phyloP scores from a whole-genome alignment of 2,888 invertebrate species.

The Chloroclystis v-ata region DNA sequence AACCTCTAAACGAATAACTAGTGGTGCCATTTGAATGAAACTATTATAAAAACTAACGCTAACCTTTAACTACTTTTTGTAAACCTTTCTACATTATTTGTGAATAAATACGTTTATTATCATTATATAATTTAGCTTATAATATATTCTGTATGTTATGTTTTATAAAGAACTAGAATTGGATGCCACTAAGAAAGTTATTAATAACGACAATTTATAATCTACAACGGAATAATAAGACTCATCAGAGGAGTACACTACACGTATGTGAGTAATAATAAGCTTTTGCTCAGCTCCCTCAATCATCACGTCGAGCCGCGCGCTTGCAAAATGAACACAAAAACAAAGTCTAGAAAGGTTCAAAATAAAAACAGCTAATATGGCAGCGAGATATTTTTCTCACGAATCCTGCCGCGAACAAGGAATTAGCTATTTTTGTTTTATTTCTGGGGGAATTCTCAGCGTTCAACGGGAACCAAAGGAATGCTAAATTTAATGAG shows the following conservation, averaged over 20 bases:
- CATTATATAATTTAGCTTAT: no score
- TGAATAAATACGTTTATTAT: no score
- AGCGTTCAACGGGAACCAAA: slow-evolving; percentile 3
- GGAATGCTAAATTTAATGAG: not conserved
- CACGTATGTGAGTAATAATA: slow-evolving; percentile 1
- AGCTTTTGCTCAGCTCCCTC: slow-evolving; percentile 9
- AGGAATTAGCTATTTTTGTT: slow-evolving; percentile 44
- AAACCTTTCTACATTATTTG: no score
- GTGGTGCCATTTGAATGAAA: no score
- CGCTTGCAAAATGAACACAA: slow-evolving; percentile 38
- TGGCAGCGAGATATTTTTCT: slow-evolving; percentile 55
- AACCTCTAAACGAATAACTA: no score
- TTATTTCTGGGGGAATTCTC: slow-evolving; percentile 13
- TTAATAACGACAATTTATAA: not conserved
- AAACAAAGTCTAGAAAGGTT: slow-evolving; percentile 28
- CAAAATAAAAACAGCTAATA: slow-evolving; percentile 53
- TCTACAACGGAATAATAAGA: slow-evolving; percentile 20
- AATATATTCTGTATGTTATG: no score
- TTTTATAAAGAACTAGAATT: no score
- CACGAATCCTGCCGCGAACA: slow-evolving; percentile 49
- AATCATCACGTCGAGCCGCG: slow-evolving; percentile 29
- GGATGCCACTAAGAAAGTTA: no score
- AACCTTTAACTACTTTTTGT: no score
- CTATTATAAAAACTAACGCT: no score
- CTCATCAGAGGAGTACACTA: slow-evolving; percentile 16